Evolutionary conservation across 53 echinoderm and acorn worm species (phyloP).

Genomic region (Stichopus horrens): DNA sequence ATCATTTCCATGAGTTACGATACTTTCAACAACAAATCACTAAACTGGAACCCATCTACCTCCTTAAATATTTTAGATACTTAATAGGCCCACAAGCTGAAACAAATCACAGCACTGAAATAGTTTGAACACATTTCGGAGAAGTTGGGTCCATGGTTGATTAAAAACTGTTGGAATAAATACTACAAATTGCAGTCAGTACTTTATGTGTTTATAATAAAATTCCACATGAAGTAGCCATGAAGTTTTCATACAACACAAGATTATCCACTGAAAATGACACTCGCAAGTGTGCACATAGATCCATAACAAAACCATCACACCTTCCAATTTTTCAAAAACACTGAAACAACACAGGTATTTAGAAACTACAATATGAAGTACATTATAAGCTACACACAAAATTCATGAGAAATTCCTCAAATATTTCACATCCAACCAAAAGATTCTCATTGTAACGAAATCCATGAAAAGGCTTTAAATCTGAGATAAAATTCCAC

Average conservation of each 20-base stretch:
- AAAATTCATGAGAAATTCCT: background rate
- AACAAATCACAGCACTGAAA: too few relatives aligned
- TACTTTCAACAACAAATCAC: too few relatives aligned
- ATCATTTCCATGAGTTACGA: too few relatives aligned
- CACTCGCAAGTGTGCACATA: background rate
- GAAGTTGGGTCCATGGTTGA: too few relatives aligned
- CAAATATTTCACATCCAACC: background rate
- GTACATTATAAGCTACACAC: background rate
- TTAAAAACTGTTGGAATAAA: too few relatives aligned
- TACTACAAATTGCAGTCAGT: too few relatives aligned
- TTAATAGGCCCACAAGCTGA: too few relatives aligned
- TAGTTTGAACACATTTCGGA: too few relatives aligned
- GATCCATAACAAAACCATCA: background rate
- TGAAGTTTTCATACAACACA: background rate
- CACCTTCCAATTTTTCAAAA: background rate
- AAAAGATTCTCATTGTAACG: background rate
- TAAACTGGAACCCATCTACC: too few relatives aligned
- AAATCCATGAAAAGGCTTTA: background rate
- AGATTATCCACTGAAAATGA: background rate
- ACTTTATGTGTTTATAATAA: background rate
- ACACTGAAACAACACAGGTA: background rate
- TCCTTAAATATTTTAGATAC: too few relatives aligned
- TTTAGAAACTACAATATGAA: background rate
- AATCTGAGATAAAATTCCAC: too few relatives aligned
- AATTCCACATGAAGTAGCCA: background rate